Evolutionary conservation across 2,888 invertebrate genomes (phyloP).

Genomic region (Orthosia gracilis): DNA sequence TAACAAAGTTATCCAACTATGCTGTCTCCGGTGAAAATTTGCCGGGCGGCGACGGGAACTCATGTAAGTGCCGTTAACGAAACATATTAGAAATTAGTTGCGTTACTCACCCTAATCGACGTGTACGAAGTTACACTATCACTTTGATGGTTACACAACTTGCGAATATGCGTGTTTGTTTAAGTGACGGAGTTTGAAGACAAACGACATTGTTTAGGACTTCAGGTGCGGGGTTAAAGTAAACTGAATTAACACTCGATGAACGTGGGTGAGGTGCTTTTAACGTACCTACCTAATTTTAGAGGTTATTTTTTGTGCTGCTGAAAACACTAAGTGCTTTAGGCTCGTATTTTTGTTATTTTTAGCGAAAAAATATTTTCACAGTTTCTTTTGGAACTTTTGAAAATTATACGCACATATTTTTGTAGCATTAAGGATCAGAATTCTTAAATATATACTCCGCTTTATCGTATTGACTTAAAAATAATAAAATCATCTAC

Average conservation of each 20-base stretch:
- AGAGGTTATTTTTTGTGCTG: background rate
- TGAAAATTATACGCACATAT: background rate
- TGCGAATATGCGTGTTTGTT: slow-evolving; percentile 64
- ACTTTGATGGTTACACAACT: slow-evolving; percentile 78
- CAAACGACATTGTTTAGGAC: slow-evolving; percentile 55
- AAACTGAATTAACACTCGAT: slow-evolving; percentile 26
- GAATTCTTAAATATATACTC: background rate
- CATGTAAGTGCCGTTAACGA: slow-evolving; percentile 86
- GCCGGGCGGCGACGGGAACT: slow-evolving; percentile 76
- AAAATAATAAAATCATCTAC: background rate
- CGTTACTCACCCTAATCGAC: slow-evolving; percentile 85
- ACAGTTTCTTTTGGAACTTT: background rate
- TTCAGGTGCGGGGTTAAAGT: slow-evolving; percentile 41
- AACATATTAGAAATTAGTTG: slow-evolving; percentile 89
- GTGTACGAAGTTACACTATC: slow-evolving; percentile 82
- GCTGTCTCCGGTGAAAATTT: slow-evolving; percentile 82
- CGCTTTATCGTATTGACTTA: background rate
- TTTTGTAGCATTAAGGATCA: background rate
- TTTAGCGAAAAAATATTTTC: slow-evolving; percentile 2
- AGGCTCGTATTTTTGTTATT: background rate
- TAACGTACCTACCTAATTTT: slow-evolving; percentile 1
- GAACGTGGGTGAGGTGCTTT: slow-evolving; percentile 2
- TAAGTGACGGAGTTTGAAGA: slow-evolving; percentile 64
- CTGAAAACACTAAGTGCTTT: slow-evolving; percentile 5
- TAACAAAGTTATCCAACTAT: slow-evolving; percentile 84